Evolutionary conservation across 2,113 vertebrate species (phyloP), one percentile per base, ranked within the genome.

Genomic region (Laterallus jamaicensis): DNA sequence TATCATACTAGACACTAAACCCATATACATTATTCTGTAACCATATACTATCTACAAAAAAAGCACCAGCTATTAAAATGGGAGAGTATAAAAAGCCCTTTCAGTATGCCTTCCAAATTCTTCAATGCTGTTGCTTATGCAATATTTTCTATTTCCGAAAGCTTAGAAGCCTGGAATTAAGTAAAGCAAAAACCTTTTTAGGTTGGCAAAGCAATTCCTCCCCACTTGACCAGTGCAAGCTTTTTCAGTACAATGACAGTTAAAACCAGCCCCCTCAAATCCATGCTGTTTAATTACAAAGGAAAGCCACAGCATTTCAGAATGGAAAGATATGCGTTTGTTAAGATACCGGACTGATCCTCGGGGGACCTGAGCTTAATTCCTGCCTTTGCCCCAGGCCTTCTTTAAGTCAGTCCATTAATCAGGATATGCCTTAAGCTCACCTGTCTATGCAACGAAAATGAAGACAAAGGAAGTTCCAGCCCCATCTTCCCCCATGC

Each of bases 1-100:
- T 94, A 96, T 95, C 88, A 93, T 94, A 93, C 49, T 22, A 95
- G 94, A 64, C 96, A 95, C 90, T 96, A 97, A 97, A 94, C 94
- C 68, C 71, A 79, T 93, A 91, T 56, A 91, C 71, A 86, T 95
- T 96, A 96, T 95, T 96, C 93, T 92, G 56, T 60, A 94, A 78
- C 86, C 54, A 54, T 96, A 93, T 56, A 91, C 76, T 87, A 67
- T 28, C 71, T 85, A 81, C 77, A 96, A 87, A 90, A 97, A 94
- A 96, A 96, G 39, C 56, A 88, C n/a, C 49, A 96, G 92, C 87
- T 88, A 87, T 94, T 96, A 94, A 93, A 96, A 96, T 26, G 39
- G 60, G 15, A 95, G 29, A 89, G 31, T 86, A 96, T 73, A 93
- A 95, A 97, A 96, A 93, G 37, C 49, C 92, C 39, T 95, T 96